Conservation (phyloP, 2,888 invertebrate genomes). For the Ptilodon capucinus region DNA sequence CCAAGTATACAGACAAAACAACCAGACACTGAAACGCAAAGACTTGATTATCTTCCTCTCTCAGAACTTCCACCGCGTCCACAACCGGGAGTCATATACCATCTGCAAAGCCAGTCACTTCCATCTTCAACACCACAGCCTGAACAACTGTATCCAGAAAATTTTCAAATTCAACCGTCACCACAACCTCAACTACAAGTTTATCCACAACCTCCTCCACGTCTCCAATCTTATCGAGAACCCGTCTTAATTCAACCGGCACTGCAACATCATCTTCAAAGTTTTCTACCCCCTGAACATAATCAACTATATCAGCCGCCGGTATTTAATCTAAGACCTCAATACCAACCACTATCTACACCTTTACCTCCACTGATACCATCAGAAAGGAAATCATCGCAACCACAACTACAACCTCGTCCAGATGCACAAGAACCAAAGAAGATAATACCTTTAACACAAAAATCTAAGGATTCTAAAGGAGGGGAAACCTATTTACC, state of each 20-base stretch:
- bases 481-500: background rate
- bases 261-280: slow-evolving; percentile 1
- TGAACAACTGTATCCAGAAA: background rate
- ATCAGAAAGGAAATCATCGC: background rate
- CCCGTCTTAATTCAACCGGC: background rate
- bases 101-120: background rate
- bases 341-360: slow-evolving; percentile 1
- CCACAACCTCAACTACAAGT: background rate
- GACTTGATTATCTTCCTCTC: background rate
- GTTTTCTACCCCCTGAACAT: slow-evolving; percentile 4
- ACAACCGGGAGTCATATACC: background rate
- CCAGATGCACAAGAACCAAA: background rate
- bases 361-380: background rate
- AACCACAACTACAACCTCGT: background rate
- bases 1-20: too few species aligned
- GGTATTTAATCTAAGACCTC: background rate
- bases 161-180: background rate
- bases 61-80: background rate
- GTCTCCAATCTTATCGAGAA: slow-evolving; percentile 6
- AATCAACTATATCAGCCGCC: background rate
- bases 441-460: slow-evolving; percentile 2
- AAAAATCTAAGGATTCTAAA: background rate
- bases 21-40: background rate
- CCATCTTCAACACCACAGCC: background rate
- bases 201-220: background rate